phyloP scores from a whole-genome alignment of 2,888 invertebrate genomes.

The Dioctria rufipes region DNA sequence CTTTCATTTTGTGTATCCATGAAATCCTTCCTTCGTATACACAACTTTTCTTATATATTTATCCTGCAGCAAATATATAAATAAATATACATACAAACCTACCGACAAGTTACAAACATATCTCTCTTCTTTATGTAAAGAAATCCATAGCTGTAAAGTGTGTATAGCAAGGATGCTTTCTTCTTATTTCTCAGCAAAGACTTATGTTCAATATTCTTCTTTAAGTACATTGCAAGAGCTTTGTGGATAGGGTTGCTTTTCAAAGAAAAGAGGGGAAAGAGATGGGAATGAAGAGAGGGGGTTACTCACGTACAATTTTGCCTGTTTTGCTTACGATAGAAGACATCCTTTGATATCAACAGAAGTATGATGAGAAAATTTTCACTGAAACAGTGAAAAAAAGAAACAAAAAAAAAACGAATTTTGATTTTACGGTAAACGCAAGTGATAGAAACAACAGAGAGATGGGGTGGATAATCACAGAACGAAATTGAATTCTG shows the following conservation, averaged over 20 bases:
- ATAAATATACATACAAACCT: not conserved
- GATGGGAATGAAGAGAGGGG: slow-evolving; percentile 16
- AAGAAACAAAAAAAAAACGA: not conserved
- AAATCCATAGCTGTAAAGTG: not conserved
- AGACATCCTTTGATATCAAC: slow-evolving; percentile 20
- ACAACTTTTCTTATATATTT: not conserved
- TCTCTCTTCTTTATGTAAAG: too few species aligned
- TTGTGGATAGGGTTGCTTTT: slow-evolving; percentile 24
- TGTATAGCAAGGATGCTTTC: slow-evolving; percentile 41
- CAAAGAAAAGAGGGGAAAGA: too few species aligned
- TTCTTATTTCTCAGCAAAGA: slow-evolving; percentile 32
- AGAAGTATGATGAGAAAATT: not conserved
- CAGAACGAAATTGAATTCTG: slow-evolving; percentile 23
- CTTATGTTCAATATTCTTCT: slow-evolving; percentile 41
- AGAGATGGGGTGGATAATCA: not conserved
- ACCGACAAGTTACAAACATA: too few species aligned
- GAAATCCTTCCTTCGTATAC: not conserved
- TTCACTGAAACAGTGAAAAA: not conserved
- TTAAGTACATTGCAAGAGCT: slow-evolving; percentile 38
- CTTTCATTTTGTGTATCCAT: slow-evolving; percentile 18
- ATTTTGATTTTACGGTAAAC: slow-evolving; percentile 27
- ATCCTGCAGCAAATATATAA: not conserved
- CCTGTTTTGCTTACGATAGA: slow-evolving; percentile 5
- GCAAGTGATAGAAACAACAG: slow-evolving; percentile 37
- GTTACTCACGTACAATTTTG: slow-evolving; percentile 38